Percentiles rank a stretch among this genome's conserved stretches.
Evolutionary conservation across 2,888 invertebrate species (phyloP).

Genomic region (Lissonota sp.): DNA sequence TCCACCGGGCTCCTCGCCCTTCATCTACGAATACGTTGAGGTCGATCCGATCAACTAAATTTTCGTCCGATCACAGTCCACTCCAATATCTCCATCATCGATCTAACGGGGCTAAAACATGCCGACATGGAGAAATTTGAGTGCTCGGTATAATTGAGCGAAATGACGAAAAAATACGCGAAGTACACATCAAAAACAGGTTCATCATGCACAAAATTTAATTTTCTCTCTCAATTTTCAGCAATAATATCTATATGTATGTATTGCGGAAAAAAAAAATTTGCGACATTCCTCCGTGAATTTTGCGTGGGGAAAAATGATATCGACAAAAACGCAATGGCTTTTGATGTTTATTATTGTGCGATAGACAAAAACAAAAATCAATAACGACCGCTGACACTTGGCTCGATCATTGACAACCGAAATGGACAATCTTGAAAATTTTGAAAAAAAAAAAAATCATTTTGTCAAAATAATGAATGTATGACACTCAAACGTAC

Average conservation of each 20-base stretch:
- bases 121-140: not conserved
- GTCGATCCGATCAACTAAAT: conserved; percentile 81
- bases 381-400: conserved; percentile 1
- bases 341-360: not conserved
- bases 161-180: no score
- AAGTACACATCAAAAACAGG: not conserved
- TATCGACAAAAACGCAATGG: no score
- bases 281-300: conserved; percentile 17
- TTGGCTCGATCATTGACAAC: conserved; percentile 26
- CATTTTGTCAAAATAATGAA: no score
- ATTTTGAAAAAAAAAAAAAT: no score
- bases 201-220: conserved; percentile 17
- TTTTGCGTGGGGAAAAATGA: no score
- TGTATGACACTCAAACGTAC: no score
- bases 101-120: not conserved
- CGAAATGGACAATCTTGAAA: conserved; percentile 3
- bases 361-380: not conserved
- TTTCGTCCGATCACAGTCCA: not conserved
- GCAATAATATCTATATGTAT: no score
- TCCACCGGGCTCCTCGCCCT: conserved; percentile 72
- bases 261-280: no score
- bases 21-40: conserved; percentile 82
- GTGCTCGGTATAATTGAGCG: no score
- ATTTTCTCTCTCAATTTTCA: not conserved
- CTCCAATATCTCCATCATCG: no score